phyloP scores from a whole-genome alignment of 1,140 invertebrate species.

The Pentalonia nigronervosa region DNA sequence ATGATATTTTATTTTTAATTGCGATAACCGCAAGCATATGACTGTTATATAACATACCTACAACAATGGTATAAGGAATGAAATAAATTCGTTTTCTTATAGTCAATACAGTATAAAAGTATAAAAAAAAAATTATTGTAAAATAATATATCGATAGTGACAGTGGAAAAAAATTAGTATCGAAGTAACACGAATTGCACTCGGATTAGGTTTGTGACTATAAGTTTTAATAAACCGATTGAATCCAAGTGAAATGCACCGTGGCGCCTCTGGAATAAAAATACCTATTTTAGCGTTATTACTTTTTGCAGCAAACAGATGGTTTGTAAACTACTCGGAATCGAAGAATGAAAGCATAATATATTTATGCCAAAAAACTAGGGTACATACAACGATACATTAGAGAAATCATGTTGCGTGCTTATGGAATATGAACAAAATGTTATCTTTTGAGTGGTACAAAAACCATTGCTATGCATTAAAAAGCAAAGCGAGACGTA shows the following conservation, averaged over 20 bases:
- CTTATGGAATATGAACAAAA: background rate
- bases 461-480: background rate
- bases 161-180: background rate
- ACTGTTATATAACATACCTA: background rate
- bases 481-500: background rate
- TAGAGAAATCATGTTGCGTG: background rate
- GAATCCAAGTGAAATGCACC: background rate
- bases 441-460: background rate
- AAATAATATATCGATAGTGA: background rate
- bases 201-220: background rate
- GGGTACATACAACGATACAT: background rate
- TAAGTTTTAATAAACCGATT: background rate
- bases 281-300: background rate
- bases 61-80: background rate
- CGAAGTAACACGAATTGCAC: background rate
- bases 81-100: background rate
- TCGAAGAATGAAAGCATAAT: background rate
- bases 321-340: background rate
- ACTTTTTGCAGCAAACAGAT: background rate
- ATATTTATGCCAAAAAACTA: background rate
- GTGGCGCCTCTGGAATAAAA: background rate
- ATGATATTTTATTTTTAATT: conserved; percentile 14
- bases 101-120: background rate
- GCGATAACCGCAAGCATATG: background rate
- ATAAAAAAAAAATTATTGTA: background rate